Evolutionary conservation across 2,797 vertebrate genomes (phyloP), one percentile per base, ranked within the genome.

Genomic region (Thalassophryne amazonica): DNA sequence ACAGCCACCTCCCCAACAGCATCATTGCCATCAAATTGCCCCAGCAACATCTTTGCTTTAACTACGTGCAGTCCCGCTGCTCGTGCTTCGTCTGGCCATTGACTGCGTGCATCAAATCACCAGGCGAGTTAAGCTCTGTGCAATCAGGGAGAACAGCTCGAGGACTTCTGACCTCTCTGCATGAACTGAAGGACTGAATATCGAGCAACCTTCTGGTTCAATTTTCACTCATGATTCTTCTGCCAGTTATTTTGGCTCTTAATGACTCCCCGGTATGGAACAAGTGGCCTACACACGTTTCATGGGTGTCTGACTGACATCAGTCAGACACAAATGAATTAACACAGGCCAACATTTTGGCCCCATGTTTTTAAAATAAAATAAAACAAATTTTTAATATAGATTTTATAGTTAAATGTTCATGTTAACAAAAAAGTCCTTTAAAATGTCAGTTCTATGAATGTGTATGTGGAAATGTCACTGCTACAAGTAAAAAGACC

Each of bases 181-280:
- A 22, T 23, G 50, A 83, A 80, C 58, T 54, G 58, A 36, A 41
- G 54, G 25, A 49, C 66, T 56, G 59, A 47, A 43, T 84, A 88
- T 88, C 17, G 83, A 85, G 46, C 63, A 64, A 34, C 69, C 65
- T 68, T 82, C 81, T 52, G 18, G 1, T 76, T 83, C 81, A 76
- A 81, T 84, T 75, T 71, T 77, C 70, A 65, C 72, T 74, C 74
- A 61, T 77, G 74, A 86, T 86, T 80, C 83, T 81, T 81, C 61
- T 65, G 83, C 80, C 83, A 73, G 78, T 83, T 71, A 54, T 23
- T 50, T 14, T 9, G 11, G 22, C 42, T 56, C 61, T 57, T 70
- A 84, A 76, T 41, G 49, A 78, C 77, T 76, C 60, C 33, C 36
- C 4, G 12, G 64, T 69, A 57, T 18, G 11, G 28, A 61, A 32